Evolutionary conservation across 2,888 invertebrate species (phyloP).

Genomic region (Agapostemon virescens): DNA sequence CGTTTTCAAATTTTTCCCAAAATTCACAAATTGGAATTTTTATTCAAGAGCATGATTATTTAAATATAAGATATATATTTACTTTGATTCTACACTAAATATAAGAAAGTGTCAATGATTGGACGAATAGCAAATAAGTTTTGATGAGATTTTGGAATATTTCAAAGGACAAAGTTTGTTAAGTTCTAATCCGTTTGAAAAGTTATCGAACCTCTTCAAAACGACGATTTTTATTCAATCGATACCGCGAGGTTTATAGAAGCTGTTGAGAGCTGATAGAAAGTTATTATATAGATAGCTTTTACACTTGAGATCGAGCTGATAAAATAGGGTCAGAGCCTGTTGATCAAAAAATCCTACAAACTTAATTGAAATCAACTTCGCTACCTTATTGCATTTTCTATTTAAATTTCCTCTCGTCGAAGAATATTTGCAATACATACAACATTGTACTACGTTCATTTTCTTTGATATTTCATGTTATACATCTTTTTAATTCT

Average conservation of each 20-base stretch:
- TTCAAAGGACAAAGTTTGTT: neutral
- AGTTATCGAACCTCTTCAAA: neutral
- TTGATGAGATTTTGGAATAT: neutral
- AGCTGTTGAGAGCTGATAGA: neutral
- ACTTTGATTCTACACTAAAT: no score
- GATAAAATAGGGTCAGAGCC: constrained; percentile 15
- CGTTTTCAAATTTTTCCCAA: neutral
- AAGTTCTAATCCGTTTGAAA: neutral
- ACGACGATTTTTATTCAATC: neutral
- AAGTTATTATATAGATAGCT: constrained; percentile 12
- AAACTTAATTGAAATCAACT: neutral
- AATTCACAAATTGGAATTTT: neutral
- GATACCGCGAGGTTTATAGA: neutral
- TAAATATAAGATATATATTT: no score
- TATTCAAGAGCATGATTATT: neutral
- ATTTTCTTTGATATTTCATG: no score
- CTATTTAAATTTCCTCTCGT: neutral
- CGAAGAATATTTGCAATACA: no score
- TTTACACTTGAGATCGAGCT: constrained; percentile 1
- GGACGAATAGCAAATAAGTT: neutral
- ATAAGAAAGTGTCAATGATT: neutral
- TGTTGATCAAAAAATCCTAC: constrained; percentile 16
- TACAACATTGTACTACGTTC: no score
- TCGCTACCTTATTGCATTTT: neutral
- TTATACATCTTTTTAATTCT: neutral